A percentile compares a stretch with the other conserved stretches of the same genome.
Conservation (phyloP, 1,140 invertebrate species). For the Pachyrhynchus sulphureomaculatus region DNA sequence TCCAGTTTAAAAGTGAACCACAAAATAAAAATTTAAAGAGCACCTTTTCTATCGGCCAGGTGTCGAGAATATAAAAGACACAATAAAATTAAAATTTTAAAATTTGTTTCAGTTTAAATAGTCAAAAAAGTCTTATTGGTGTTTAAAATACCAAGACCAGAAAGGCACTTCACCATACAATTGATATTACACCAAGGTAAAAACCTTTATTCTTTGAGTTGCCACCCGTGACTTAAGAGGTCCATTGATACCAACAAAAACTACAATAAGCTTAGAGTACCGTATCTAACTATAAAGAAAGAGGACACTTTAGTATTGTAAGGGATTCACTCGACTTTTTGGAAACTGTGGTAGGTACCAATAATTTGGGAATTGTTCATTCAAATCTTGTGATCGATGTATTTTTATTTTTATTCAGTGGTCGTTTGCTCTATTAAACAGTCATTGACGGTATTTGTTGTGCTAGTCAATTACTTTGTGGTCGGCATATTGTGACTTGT, state of each 20-base stretch:
- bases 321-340: constrained; percentile 26
- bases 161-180: constrained; percentile 30
- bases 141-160: constrained; percentile 22
- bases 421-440: constrained; percentile 26
- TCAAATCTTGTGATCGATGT: constrained; percentile 28
- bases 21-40: constrained; percentile 14
- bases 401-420: constrained; percentile 12
- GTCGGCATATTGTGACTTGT: not conserved
- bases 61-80: constrained; percentile 15
- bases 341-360: constrained; percentile 38
- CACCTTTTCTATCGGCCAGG: constrained; percentile 5
- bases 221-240: constrained; percentile 36
- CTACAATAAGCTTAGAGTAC: constrained; percentile 31
- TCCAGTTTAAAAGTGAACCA: too few species aligned
- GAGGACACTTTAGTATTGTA: constrained; percentile 33
- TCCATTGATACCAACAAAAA: constrained; percentile 31
- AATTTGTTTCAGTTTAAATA: constrained; percentile 38
- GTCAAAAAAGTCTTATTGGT: constrained; percentile 29
- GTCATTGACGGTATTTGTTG: constrained; percentile 21
- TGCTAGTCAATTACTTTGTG: constrained; percentile 1
- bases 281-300: constrained; percentile 34
- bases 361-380: constrained; percentile 30
- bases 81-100: constrained; percentile 40
- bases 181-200: constrained; percentile 29
- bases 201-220: constrained; percentile 29